Base-by-base conservation (phyloP, 2,888 invertebrate genomes). In the Crepidodera aurea region DNA sequence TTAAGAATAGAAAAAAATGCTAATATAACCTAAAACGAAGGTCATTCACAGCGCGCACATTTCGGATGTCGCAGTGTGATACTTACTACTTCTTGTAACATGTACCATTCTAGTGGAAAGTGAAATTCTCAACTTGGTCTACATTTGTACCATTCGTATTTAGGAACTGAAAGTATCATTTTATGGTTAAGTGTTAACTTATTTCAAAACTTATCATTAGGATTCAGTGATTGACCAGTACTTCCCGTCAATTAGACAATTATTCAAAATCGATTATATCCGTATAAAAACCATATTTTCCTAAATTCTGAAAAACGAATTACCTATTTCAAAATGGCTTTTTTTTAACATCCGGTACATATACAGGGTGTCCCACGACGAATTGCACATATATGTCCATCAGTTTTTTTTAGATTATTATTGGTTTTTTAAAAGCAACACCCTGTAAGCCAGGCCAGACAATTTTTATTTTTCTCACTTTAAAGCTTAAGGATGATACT, bases 31-130 rank as follows among this genome's bases (percentile, higher is more conserved):
- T 44, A 44, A 1, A 44, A 44, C 12, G 5, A 44, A 22, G 44
- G 44, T 22, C 44, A 25, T 44, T 44, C 12, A 44, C 19, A 6
- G n/a, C 8, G 12, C 1, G 19, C 6, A 22, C 19, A 22, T 44
- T 44, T 44, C n/a, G 22, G 44, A 10, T 22, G 44, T 44, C 22
- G 22, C 44, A 16, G 16, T 5, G 42, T 42, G 16, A 18, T 39
- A 42, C n/a, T 44, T 44, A 22, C 8, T n/a, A 39, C 13, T 15
- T 44, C 44, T 22, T 19, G 25, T 44, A 44, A 19, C 44, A 8
- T 44, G 44, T 44, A 44, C 44, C 42, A 42, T 42, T 42, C 44
- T 44, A 44, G 22, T 12, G 22, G 6, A 44, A 44, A 44, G 44
- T 44, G 44, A 44, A 44, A 44, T 44, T 44, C 44, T 39, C 39